Base-by-base conservation (phyloP, 2,888 invertebrate genomes). In the Bhutanitis thaidina region DNA sequence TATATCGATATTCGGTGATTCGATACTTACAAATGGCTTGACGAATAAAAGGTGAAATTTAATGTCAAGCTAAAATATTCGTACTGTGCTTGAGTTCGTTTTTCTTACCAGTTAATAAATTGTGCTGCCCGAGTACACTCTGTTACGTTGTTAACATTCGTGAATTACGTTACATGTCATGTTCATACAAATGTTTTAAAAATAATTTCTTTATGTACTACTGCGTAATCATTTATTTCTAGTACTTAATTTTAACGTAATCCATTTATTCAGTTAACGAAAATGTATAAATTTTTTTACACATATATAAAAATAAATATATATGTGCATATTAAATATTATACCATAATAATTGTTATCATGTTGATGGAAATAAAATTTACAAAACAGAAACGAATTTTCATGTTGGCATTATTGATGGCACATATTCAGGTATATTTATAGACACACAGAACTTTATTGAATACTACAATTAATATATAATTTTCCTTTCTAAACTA, bases 291-390 rank as follows among this genome's bases (percentile, higher is more conserved):
- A 14, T 7, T 66, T n/a, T 67, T 71, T 59, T 67, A 72, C 60
- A 61, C 55, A 55, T 61, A 52, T 66, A 64, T 67, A 56, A 54
- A 52, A 58, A n/a, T 59, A n/a, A n/a, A n/a, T n/a, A n/a, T n/a
- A 60, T 54, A 58, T 52, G 56, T 52, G 61, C 29, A 7, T 36
- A 65, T 57, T 20, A 3, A 20, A 61, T 59, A 62, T 64, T 66
- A 60, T 54, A 59, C 36, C 44, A 57, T 58, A 63, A 57, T 66
- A 56, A 69, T 73, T 75, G 71, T 79, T 78, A 74, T 69, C 60
- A 65, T 67, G 65, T 78, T 83, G 81, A 81, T 82, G 68, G 67
- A 74, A 82, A 81, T 80, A 78, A 81, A 65, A 52, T 49, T 52
- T 43, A 47, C 38, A 27, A 38, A 16, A 10, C 9, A 20, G 34